Percentiles rank a stretch among this genome's conserved stretches.
phyloP scores from a whole-genome alignment of 2,113 vertebrate species.

The Aramus guarauna region DNA sequence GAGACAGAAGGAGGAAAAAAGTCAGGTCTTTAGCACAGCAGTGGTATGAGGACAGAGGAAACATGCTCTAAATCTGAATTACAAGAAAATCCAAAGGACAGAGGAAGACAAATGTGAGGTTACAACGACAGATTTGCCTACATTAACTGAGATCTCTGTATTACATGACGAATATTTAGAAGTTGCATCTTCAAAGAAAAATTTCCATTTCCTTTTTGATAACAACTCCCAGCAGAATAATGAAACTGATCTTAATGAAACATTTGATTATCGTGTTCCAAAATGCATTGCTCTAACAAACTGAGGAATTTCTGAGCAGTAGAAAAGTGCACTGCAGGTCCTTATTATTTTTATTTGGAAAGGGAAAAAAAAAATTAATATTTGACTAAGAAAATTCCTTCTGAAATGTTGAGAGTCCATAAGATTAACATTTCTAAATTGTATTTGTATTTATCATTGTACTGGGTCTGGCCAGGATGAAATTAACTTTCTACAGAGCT shows the following conservation, averaged over 20 bases:
- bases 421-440: neutral
- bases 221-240: neutral
- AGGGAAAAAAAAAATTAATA: neutral
- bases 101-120: neutral
- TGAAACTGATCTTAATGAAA: neutral
- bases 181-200: neutral
- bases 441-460: neutral
- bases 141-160: neutral
- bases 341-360: neutral
- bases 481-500: neutral
- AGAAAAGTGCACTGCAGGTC: neutral
- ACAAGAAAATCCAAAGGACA: neutral
- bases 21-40: neutral
- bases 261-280: neutral
- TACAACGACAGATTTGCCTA: neutral
- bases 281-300: slow-evolving; percentile 7
- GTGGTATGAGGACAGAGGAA: neutral
- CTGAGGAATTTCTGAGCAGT: neutral
- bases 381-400: neutral
- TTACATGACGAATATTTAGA: neutral
- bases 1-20: neutral
- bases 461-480: neutral
- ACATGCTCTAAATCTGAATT: neutral
- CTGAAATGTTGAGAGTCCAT: neutral
- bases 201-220: neutral